These are phyloP conservation scores for Amorpha juglandis DNA, from an alignment of 2,888 invertebrate genomes.

Conservation along the genomic window DNA sequence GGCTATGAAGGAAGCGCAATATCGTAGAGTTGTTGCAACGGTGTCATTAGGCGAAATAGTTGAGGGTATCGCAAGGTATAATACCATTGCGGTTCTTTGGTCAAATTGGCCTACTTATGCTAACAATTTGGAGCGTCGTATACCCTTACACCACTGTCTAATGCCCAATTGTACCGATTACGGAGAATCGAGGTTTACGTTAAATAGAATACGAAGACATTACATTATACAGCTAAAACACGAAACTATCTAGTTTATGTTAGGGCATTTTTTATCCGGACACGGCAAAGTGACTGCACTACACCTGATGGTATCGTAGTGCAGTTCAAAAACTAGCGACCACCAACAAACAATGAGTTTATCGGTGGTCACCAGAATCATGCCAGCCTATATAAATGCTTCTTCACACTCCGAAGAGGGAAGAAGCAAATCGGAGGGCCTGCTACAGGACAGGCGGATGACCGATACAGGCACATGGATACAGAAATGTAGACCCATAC, in stretches of 20 bases:
- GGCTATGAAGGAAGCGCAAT: conserved; percentile 4
- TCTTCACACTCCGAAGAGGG: too few relatives aligned
- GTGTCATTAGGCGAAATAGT: conserved; percentile 42
- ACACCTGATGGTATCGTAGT: too few relatives aligned
- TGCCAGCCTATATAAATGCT: too few relatives aligned
- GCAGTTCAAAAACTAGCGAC: too few relatives aligned
- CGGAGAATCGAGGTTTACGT: neutral
- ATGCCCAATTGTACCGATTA: neutral
- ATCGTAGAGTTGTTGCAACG: conserved; percentile 17
- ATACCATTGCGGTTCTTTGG: conserved; percentile 29
- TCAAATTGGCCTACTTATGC: conserved; percentile 55
- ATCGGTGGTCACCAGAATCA: too few relatives aligned
- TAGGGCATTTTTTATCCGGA: too few relatives aligned
- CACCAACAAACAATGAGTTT: too few relatives aligned
- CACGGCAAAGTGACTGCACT: too few relatives aligned
- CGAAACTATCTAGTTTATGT: neutral
- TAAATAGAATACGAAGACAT: neutral
- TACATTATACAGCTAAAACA: neutral
- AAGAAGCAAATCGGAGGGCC: too few relatives aligned
- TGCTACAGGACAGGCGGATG: too few relatives aligned
- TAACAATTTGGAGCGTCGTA: conserved; percentile 43
- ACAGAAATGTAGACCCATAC: too few relatives aligned
- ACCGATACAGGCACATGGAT: too few relatives aligned
- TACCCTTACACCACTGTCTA: conserved; percentile 2
- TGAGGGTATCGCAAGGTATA: conserved; percentile 26